Percentiles rank a stretch among this genome's conserved stretches.
Conservation (phyloP, 2,113 vertebrate genomes). For the Vidua chalybeata region DNA sequence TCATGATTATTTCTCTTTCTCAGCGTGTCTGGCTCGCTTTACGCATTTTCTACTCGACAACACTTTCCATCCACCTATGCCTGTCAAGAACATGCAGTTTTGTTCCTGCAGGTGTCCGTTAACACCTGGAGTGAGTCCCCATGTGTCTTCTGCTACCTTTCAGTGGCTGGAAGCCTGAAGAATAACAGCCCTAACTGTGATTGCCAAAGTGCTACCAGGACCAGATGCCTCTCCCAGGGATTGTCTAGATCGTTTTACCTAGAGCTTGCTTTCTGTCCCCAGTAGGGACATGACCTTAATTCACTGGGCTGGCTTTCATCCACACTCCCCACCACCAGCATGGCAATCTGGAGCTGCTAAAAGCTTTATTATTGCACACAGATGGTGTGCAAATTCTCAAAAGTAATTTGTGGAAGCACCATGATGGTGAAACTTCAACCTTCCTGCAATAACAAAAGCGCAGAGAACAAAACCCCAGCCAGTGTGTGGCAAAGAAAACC, state of each 20-base stretch:
- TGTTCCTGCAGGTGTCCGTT: neutral
- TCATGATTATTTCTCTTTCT: neutral
- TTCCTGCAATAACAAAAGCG: neutral
- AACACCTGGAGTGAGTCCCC: neutral
- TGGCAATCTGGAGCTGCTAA: conserved; percentile 53
- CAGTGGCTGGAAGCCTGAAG: neutral
- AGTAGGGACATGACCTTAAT: conserved; percentile 65
- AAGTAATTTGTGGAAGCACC: neutral
- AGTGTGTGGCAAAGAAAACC: neutral
- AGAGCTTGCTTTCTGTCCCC: conserved; percentile 51
- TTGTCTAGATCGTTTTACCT: conserved; percentile 10
- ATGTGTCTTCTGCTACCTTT: neutral
- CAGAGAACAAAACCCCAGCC: neutral
- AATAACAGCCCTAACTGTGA: neutral
- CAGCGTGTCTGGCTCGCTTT: neutral
- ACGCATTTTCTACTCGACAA: neutral
- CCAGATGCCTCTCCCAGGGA: conserved; percentile 51
- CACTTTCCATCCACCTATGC: neutral
- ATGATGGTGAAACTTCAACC: neutral
- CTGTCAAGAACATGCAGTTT: neutral
- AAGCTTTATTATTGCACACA: conserved; percentile 53
- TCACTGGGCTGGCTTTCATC: conserved; percentile 52
- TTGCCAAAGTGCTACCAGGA: conserved; percentile 32
- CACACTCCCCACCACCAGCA: neutral
- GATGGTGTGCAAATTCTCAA: conserved; percentile 50